Evolutionary conservation across 2,113 vertebrate genomes (phyloP), one percentile per base, ranked within the genome.

Genomic region (Ancistrus triradiatus): DNA sequence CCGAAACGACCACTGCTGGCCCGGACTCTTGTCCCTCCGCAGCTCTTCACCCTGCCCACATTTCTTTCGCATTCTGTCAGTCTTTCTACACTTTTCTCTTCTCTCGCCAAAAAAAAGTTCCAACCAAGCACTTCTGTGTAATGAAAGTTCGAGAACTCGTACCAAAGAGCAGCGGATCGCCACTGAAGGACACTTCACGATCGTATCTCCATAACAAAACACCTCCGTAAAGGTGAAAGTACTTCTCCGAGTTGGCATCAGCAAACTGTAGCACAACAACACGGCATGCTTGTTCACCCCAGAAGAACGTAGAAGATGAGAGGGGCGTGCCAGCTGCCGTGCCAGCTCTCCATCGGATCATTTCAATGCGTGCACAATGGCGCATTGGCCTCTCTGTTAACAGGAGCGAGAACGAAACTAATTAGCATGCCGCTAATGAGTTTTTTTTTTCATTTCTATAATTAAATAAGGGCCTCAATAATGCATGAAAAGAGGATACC

Each of bases 351-450:
- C 63, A 66, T 74, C 49, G 44, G 42, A 60, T 69, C 69, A 59
- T 76, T 56, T 70, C 49, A 70, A 70, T 63, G 73, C 37, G 50
- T 31, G 47, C 70, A 69, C 69, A 70, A 55, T 60, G 70, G 58
- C 28, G 27, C 63, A 25, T 49, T 48, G 50, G 57, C 56, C 74
- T 63, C 76, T 84, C 85, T 82, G 79, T 78, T 79, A 77, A 80
- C 69, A 77, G 72, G 71, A 57, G 65, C 69, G 64, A 63, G 74
- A 79, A 77, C 72, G 81, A 69, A 80, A 76, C 85, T 87, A 83
- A 87, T 88, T 87, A 89, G 80, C 85, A 87, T 85, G 84, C 80
- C 82, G 85, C 82, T 87, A 87, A 88, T 83, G 86, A 89, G 86
- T 83, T 83, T 85, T 88, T 86, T 87, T 79, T 83, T 83, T 87